These are phyloP conservation scores for Campopleginae sp. DNA, from an alignment of 2,888 invertebrate species.

Conservation along the genomic window DNA sequence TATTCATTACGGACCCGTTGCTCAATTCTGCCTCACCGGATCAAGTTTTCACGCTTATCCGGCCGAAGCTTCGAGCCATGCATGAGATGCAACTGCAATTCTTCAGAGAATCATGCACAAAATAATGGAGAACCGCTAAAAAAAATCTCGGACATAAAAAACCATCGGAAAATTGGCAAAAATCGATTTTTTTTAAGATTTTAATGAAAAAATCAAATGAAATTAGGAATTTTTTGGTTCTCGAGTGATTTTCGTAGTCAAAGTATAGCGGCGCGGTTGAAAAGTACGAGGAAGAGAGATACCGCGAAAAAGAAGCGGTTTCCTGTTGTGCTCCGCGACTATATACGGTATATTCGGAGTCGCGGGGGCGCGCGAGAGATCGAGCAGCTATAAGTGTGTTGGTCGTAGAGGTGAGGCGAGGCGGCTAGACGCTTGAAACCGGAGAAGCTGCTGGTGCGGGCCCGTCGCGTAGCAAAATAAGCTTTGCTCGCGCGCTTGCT, in stretches of 20 bases:
- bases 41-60: neutral
- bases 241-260: neutral
- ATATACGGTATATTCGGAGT: neutral
- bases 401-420: conserved; percentile 69
- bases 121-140: no score
- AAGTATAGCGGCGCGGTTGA: conserved; percentile 23
- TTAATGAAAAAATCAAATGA: neutral
- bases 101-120: no score
- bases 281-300: conserved; percentile 12
- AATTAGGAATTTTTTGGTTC: neutral
- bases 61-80: neutral
- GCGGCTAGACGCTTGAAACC: conserved; percentile 83
- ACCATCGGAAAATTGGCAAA: no score
- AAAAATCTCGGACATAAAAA: no score
- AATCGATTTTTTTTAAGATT: no score
- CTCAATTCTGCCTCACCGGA: neutral
- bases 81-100: neutral
- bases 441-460: conserved; percentile 81
- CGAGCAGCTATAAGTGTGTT: conserved; percentile 76
- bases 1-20: neutral
- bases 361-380: conserved; percentile 61
- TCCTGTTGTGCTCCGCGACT: conserved; percentile 1
- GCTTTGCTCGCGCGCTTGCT: conserved; percentile 75
- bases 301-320: conserved; percentile 18
- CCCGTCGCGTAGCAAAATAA: conserved; percentile 59